Conservation (phyloP, 1,140 invertebrate species). For the Campoletis sonorensis region DNA sequence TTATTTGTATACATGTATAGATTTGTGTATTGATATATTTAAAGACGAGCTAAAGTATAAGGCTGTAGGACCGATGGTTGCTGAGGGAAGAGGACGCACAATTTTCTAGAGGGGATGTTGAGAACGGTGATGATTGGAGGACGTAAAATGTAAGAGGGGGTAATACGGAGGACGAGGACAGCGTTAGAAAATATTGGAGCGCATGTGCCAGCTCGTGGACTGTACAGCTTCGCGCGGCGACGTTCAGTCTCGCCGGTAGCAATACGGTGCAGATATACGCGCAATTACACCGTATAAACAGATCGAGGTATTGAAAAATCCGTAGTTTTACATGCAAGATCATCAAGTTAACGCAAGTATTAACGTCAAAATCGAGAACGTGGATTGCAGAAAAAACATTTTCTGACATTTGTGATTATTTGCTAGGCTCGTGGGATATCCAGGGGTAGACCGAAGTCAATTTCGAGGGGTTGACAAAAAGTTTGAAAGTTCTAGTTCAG, state of each 20-base stretch:
- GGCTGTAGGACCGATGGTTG: not conserved
- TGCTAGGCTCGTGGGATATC: too few species aligned
- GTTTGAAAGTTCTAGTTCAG: too few species aligned
- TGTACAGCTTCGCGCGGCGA: slow-evolving; percentile 67
- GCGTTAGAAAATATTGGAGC: slow-evolving; percentile 15
- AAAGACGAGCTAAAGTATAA: slow-evolving; percentile 4
- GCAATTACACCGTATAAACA: slow-evolving; percentile 68
- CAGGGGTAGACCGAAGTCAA: too few species aligned
- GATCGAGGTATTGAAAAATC: slow-evolving; percentile 13
- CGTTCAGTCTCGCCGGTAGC: slow-evolving; percentile 71
- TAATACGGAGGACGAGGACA: slow-evolving; percentile 3
- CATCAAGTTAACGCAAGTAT: not conserved
- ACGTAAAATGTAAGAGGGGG: slow-evolving; percentile 17
- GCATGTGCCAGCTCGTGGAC: slow-evolving; percentile 56
- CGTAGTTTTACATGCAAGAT: not conserved
- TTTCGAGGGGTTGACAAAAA: too few species aligned
- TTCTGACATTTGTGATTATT: too few species aligned
- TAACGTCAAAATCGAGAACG: not conserved
- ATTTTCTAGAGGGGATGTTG: slow-evolving; percentile 27
- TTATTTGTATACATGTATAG: not conserved
- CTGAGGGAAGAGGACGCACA: slow-evolving; percentile 16
- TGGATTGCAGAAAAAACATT: too few species aligned
- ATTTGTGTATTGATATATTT: not conserved
- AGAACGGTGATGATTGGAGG: slow-evolving; percentile 44
- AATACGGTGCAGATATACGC: slow-evolving; percentile 70